Base-by-base conservation (phyloP, 2,888 invertebrate species). In the Drosophila neotestacea region DNA sequence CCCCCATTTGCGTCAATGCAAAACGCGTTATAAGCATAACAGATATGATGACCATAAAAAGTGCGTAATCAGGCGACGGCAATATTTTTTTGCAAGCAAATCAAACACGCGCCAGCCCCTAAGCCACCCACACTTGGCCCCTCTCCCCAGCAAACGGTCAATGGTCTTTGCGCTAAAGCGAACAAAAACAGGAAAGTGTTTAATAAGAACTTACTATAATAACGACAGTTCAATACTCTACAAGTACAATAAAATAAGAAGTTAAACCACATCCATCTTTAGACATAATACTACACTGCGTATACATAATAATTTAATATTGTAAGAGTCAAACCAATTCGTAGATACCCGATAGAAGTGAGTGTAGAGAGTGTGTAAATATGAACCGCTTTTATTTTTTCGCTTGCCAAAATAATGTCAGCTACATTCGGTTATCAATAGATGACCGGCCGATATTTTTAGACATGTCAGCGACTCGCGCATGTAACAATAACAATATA, bases 1-100 rank as follows among this genome's bases (percentile, higher is more conserved):
- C 58, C 16, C 11, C 11, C 42, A 58, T n/a, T 79, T 80, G 67
- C 76, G 84, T 81, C 81, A 83, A 81, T 62, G 52, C 39, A 66
- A 67, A 58, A 62, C 62, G 54, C 64, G 76, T 52, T 75, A 61
- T 48, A 64, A 54, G 32, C 71, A 75, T 13, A 75, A 47, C 62
- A 58, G 34, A 51, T 51, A 39, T 46, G 59, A 41, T 62, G 65
- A 13, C 68, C 63, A 75, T 66, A 62, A 75, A 52, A 63, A 80
- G 67, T 74, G 72, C 73, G 80, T 78, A 75, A 68, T 80, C 73
- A 80, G 77, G 56, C 42, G 59, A 51, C 60, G 64, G 47, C 54
- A 73, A 65, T 41, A 46, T 28, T 42, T 38, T 46, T 44, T 36
- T 36, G 16, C 44, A 56, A 60, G 34, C 39, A 46, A 76, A 56